Conservation (phyloP, 2,797 vertebrate genomes). For the Catamblyrhynchus diadema region DNA sequence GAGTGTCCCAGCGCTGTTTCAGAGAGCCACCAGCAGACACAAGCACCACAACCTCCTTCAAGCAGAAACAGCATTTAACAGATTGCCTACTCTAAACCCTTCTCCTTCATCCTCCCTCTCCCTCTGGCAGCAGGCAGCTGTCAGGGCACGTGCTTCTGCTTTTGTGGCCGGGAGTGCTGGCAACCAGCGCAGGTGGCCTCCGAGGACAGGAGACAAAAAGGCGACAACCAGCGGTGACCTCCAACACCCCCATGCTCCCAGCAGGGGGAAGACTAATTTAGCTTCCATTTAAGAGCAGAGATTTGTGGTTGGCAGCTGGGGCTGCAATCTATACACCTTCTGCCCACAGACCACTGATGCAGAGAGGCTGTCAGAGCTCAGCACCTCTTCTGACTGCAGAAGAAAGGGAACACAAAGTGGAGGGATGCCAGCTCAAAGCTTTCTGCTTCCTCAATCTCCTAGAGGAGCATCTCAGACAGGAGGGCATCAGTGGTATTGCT, state of each 20-base stretch:
- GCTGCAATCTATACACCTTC: background rate
- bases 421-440: background rate
- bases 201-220: background rate
- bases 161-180: background rate
- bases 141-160: background rate
- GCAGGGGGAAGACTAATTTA: constrained; percentile 46
- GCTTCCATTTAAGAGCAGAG: constrained; percentile 40
- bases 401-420: background rate
- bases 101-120: background rate
- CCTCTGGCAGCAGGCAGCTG: background rate
- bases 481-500: background rate
- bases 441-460: background rate
- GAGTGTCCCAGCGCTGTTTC: background rate
- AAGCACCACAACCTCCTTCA: background rate
- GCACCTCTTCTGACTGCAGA: background rate
- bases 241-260: background rate
- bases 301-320: constrained; percentile 6
- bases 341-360: background rate
- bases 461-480: background rate
- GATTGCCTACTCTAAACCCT: background rate
- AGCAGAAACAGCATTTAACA: background rate
- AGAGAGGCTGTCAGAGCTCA: background rate
- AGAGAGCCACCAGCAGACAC: background rate
- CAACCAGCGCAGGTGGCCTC: background rate
- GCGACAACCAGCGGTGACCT: background rate